Evolutionary conservation across 1,140 invertebrate species (phyloP).

Genomic region (Odontomachus brunneus): DNA sequence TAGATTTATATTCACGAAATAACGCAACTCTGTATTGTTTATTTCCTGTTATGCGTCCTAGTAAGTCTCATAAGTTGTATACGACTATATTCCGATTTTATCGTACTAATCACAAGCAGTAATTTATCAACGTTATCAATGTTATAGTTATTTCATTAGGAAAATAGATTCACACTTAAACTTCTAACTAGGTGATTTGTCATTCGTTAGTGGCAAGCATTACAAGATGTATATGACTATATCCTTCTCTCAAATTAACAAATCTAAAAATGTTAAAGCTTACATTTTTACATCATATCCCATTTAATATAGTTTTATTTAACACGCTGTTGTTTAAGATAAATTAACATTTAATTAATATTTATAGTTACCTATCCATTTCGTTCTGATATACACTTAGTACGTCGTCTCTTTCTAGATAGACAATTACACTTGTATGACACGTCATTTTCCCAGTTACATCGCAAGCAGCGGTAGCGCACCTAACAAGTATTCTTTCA

Average conservation of each 20-base stretch:
- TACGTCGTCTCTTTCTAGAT: conserved; percentile 77
- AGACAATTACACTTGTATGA: conserved; percentile 77
- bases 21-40: no score
- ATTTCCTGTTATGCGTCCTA: no score
- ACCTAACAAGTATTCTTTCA: conserved; percentile 77
- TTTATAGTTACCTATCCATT: conserved; percentile 74
- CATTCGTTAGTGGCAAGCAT: conserved; percentile 77
- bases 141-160: not conserved
- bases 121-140: not conserved
- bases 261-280: conserved; percentile 72
- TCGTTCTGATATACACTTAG: conserved; percentile 80
- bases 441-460: conserved; percentile 79
- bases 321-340: no score
- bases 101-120: conserved; percentile 17
- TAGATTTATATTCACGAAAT: no score
- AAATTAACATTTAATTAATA: not conserved
- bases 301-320: no score
- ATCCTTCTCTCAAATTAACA: conserved; percentile 80
- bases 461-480: conserved; percentile 75
- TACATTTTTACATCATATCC: no score
- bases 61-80: no score
- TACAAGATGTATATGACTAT: conserved; percentile 80
- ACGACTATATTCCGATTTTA: no score
- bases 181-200: not conserved
- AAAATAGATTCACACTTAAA: not conserved